Evolutionary conservation across 2,113 vertebrate species (phyloP), one percentile per base, ranked within the genome.

Genomic region (Scolopax mira): DNA sequence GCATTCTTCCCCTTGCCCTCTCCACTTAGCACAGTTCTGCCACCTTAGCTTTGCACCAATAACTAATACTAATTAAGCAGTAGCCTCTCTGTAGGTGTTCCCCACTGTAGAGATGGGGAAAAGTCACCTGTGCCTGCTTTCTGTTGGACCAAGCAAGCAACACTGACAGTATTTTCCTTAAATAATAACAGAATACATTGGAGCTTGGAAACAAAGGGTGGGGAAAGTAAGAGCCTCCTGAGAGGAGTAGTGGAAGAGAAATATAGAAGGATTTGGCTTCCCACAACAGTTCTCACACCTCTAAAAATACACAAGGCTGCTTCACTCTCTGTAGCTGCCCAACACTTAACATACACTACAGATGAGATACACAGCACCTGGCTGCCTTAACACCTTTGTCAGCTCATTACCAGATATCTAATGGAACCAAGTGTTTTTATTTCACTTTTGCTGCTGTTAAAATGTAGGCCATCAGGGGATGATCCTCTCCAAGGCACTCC

Each of bases 301-400:
- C 60, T 85, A 67, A 88, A 96, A 91, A 83, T 64, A 88, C 23
- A 17, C 51, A 70, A 62, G 74, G 39, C 87, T 88, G 78, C 37
- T 61, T 94, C 65, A 30, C 18, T 81, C 42, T 42, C 57, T 60
- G 17, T 27, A 91, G 71, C 85, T 90, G 85, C 70, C 73, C 81
- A 85, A 55, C 41, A 65, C n/a, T 69, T 72, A 48, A 52, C 67
- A 79, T n/a, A 61, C 54, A 39, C 70, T 19, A 22, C 27, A 87
- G 80, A 94, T 73, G 91, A 92, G 80, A 89, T 72, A 86, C 21
- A 79, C 31, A 91, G 87, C 74, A 96, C 87, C 87, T 94, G 94
- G 70, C 91, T 84, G 64, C 52, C 44, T 58, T 52, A 85, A 62
- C 74, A 73, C 52, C 91, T 82, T 54, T 82, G 57, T 52, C 85